These are phyloP conservation scores for Cynopterus sphinx DNA, from an alignment of 2,797 vertebrate species.

Conservation along the genomic window DNA sequence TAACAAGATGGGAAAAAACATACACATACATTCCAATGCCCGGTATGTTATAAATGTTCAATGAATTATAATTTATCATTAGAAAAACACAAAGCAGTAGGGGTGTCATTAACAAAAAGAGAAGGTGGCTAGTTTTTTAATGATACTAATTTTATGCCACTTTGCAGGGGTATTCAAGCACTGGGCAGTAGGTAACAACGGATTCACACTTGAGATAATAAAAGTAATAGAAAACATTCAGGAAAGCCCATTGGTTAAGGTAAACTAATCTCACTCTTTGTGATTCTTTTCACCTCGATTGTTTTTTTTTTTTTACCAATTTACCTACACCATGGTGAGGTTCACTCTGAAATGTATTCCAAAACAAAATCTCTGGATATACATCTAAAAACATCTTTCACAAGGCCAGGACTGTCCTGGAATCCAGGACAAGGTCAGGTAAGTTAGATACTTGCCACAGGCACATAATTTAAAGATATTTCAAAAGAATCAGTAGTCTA, in stretches of 20 bases:
- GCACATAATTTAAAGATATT: background rate
- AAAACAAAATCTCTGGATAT: background rate
- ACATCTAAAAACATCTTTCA: background rate
- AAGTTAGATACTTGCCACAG: background rate
- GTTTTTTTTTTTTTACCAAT: background rate
- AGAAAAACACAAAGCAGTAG: background rate
- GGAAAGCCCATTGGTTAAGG: fast-evolving
- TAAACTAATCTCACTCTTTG: background rate
- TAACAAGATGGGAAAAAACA: background rate
- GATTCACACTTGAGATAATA: background rate
- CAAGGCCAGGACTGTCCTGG: background rate
- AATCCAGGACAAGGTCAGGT: background rate
- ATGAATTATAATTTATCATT: background rate
- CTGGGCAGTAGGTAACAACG: background rate
- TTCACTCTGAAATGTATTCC: background rate
- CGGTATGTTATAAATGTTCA: background rate
- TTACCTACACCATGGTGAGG: background rate
- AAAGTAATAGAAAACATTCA: background rate
- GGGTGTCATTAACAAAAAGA: background rate
- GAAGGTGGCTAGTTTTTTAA: background rate
- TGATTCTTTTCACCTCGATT: background rate
- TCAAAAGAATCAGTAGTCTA: background rate
- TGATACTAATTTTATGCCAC: background rate
- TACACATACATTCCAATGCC: background rate
- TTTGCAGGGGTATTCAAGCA: background rate